These are phyloP conservation scores for Yponomeuta sedellus DNA, from an alignment of 2,888 invertebrate genomes.

Conservation along the genomic window DNA sequence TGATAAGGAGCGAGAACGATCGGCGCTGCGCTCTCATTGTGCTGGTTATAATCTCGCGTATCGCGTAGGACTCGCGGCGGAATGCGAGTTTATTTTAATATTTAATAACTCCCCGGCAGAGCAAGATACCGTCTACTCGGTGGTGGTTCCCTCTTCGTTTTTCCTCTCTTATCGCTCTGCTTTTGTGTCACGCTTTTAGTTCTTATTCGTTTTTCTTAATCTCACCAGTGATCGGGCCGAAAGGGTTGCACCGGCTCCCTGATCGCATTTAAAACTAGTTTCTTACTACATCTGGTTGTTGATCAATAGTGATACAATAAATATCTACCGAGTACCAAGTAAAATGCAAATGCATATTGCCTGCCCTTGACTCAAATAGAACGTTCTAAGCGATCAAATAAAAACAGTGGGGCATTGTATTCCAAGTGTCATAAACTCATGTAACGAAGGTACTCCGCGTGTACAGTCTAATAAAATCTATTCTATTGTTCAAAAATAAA, in stretches of 20 bases:
- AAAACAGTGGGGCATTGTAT: background rate
- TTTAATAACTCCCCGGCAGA: conserved; percentile 72
- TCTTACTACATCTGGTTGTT: background rate
- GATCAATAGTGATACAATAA: background rate
- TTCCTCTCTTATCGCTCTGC: conserved; percentile 64
- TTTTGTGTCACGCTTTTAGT: conserved; percentile 69
- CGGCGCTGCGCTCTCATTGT: conserved; percentile 66
- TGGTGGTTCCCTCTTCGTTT: conserved; percentile 67
- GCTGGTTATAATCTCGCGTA: conserved; percentile 68
- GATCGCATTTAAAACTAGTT: conserved; percentile 7
- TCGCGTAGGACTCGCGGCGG: conserved; percentile 70
- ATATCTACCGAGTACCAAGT: background rate
- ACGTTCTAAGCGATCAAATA: conserved; percentile 1
- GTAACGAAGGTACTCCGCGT: background rate
- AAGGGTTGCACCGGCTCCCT: conserved; percentile 27
- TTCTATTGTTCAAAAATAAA: conserved; percentile 44
- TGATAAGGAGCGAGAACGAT: conserved; percentile 64
- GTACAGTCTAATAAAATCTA: conserved; percentile 27
- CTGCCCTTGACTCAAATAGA: background rate
- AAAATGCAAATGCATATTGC: background rate
- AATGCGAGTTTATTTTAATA: conserved; percentile 76
- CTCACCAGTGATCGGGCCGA: conserved; percentile 52
- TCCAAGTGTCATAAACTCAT: conserved; percentile 12
- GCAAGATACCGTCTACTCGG: conserved; percentile 65
- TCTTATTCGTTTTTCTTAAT: conserved; percentile 67